These are phyloP conservation scores for Brachypterus glaber DNA, from an alignment of 2,888 invertebrate species.

Conservation along the genomic window DNA sequence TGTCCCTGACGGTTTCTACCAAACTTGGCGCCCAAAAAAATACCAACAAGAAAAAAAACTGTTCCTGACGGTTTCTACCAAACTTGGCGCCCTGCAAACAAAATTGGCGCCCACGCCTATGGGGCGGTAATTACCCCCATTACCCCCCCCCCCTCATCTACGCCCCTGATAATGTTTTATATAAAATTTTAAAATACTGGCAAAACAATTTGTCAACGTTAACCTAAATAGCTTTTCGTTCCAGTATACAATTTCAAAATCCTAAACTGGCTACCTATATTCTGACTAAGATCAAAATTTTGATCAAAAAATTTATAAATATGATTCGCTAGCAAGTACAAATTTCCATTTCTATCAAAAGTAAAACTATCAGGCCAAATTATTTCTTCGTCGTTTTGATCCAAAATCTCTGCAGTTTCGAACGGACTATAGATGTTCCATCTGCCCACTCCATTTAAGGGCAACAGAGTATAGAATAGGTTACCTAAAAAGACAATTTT, in stretches of 20 bases:
- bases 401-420: constrained; percentile 38
- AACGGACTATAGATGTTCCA: constrained; percentile 55
- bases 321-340: constrained; percentile 53
- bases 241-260: constrained; percentile 24
- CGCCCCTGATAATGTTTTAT: too few species aligned
- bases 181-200: neutral
- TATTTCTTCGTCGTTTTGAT: constrained; percentile 52
- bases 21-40: too few species aligned
- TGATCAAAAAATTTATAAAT: constrained; percentile 22
- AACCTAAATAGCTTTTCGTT: constrained; percentile 23
- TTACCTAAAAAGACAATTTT: too few species aligned
- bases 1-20: too few species aligned
- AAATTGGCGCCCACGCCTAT: too few species aligned
- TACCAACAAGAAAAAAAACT: too few species aligned
- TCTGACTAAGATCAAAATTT: constrained; percentile 11
- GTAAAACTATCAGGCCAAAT: constrained; percentile 64
- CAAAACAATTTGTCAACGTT: neutral
- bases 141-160: too few species aligned
- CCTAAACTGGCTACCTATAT: constrained; percentile 23
- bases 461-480: constrained; percentile 57
- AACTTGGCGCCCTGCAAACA: too few species aligned
- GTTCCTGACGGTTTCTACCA: too few species aligned
- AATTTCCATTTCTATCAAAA: constrained; percentile 53
- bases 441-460: constrained; percentile 56
- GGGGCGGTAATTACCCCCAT: too few species aligned